Base-by-base conservation (phyloP, 2,797 vertebrate species). In the Danio aesculapii region DNA sequence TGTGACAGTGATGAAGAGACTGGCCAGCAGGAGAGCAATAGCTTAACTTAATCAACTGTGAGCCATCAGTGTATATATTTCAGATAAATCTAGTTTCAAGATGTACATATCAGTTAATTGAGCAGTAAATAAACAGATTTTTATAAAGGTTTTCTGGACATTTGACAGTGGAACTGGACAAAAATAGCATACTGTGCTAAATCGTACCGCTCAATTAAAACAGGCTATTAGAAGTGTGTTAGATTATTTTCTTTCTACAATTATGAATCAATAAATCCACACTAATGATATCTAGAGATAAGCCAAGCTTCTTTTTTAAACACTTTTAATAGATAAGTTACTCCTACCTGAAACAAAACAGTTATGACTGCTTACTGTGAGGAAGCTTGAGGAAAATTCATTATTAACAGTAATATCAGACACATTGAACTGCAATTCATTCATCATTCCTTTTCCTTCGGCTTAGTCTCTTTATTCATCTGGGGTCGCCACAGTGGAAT, bases 21-120 rank as follows among this genome's bases (percentile, higher is more conserved):
- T 2, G 82, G 79, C n/a, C 5, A 82, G 46, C 43, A 81, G 74
- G 41, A 14, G 44, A 64, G 74, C 6, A 16, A 47, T 17, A 58
- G 44, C 10, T 59, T 3, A 1, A 12, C n/a, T 9, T 67, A 2
- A 46, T 58, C 3, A 49, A 7, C 16, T 21, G 12, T 67, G 13
- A 49, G 10, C 12, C 17, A 13, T 21, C 6, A 52, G 0, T 0
- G 6, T 50, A 39, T 12, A 59, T 50, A 53, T 46, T 78, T 8
- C 11, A 17, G 1, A 49, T 6, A 8, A 59, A 57, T 39, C 2
- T 30, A 30, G 3, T 30, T 30, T 61, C 3, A 6, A 6, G 4
- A 8, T 16, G 6, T 13, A 39, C 14, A n/a, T 52, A 5, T 53
- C 17, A 14, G 7, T 76, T 81, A 19, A 43, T 57, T 69, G 19